phyloP scores from a whole-genome alignment of 2,113 vertebrate genomes.

The Corythornis cristatus region DNA sequence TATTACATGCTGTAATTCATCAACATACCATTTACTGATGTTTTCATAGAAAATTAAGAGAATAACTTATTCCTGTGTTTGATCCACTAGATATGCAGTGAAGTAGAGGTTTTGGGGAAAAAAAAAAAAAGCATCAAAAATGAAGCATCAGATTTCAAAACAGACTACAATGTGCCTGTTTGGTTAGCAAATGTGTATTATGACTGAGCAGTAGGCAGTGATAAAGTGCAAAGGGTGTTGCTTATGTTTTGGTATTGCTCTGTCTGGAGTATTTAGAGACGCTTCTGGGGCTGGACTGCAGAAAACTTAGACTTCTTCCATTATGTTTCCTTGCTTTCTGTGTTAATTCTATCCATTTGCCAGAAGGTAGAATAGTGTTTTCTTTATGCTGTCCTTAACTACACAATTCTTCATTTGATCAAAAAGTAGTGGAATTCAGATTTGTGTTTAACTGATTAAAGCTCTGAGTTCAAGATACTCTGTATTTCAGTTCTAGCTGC shows the following conservation, averaged over 20 bases:
- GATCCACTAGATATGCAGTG: background rate
- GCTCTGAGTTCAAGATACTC: background rate
- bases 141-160: background rate
- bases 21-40: background rate
- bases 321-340: background rate
- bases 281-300: background rate
- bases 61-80: background rate
- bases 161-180: background rate
- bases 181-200: background rate
- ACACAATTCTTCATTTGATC: background rate
- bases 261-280: background rate
- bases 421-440: background rate
- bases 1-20: background rate
- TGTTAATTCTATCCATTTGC: background rate
- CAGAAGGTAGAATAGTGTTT: slow-evolving; percentile 13
- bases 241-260: background rate
- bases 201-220: background rate
- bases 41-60: background rate
- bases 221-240: background rate
- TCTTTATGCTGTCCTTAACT: background rate
- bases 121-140: background rate
- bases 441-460: slow-evolving; percentile 3
- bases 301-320: background rate
- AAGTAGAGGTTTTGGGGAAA: background rate
- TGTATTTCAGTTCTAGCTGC: slow-evolving; percentile 12